phyloP scores from a whole-genome alignment of 2,797 vertebrate genomes.

The Esox lucius region DNA sequence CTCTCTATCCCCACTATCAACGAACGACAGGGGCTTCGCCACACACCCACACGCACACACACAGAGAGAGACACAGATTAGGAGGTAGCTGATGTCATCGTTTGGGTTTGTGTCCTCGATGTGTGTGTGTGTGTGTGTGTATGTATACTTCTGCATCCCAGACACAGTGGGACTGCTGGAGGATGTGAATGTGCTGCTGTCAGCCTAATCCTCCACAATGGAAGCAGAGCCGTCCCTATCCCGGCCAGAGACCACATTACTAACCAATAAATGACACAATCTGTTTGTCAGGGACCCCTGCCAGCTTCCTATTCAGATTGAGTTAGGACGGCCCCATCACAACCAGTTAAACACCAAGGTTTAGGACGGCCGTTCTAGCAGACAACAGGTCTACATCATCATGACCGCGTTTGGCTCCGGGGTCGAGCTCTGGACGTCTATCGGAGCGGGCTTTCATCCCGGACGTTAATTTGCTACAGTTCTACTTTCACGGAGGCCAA shows the following conservation, averaged over 20 bases:
- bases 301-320: constrained; percentile 36
- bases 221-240: constrained; percentile 36
- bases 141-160: constrained; percentile 15
- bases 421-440: constrained; percentile 8
- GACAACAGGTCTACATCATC: constrained; percentile 18
- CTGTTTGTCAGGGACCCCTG: constrained; percentile 51
- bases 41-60: not conserved
- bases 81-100: constrained; percentile 66
- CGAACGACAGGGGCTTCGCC: not conserved
- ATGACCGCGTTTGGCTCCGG: not conserved
- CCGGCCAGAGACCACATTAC: constrained; percentile 55
- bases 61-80: constrained; percentile 58
- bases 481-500: constrained; percentile 18
- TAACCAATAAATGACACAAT: constrained; percentile 65
- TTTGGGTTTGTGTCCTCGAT: constrained; percentile 45
- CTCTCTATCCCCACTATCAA: constrained; percentile 10
- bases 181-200: constrained; percentile 64
- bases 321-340: constrained; percentile 29
- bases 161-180: constrained; percentile 41
- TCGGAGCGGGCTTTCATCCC: not conserved
- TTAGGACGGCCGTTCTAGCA: constrained; percentile 5
- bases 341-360: constrained; percentile 11
- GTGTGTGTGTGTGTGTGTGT: constrained; percentile 31
- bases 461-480: constrained; percentile 15
- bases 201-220: constrained; percentile 67